Conservation (phyloP, 2,797 vertebrate species). For the Sebastes umbrosus region DNA sequence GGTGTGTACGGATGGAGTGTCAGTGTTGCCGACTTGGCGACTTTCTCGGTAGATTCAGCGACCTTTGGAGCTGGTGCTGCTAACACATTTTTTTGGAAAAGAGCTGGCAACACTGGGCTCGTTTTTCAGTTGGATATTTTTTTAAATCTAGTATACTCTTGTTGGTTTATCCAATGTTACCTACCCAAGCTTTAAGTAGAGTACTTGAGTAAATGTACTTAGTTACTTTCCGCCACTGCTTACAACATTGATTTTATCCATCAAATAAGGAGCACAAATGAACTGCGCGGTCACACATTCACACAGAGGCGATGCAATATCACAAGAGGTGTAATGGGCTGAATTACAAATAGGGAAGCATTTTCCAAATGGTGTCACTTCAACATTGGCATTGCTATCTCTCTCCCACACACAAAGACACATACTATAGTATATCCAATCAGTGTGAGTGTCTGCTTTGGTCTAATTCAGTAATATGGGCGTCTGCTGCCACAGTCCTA, state of each 20-base stretch:
- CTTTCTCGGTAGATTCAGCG: too few species aligned
- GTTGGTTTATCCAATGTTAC: background rate
- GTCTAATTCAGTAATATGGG: slow-evolving; percentile 14
- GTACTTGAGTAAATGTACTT: background rate
- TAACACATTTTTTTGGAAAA: too few species aligned
- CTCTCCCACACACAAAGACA: background rate
- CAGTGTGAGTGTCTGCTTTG: slow-evolving; percentile 24
- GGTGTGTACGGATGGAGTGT: too few species aligned
- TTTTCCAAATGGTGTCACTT: background rate
- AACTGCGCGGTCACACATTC: background rate
- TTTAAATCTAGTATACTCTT: background rate
- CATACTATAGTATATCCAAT: slow-evolving; percentile 8
- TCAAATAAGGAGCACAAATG: background rate
- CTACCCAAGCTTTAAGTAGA: background rate
- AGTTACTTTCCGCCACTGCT: background rate
- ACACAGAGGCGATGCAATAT: background rate
- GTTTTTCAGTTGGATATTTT: background rate
- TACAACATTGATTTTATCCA: background rate
- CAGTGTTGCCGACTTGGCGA: too few species aligned
- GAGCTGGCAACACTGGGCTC: background rate
- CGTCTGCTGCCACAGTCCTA: slow-evolving; percentile 6
- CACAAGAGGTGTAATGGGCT: background rate
- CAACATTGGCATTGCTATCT: background rate
- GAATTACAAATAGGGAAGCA: background rate
- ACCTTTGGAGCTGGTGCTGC: too few species aligned